Conservation (phyloP, 2,113 vertebrate genomes). For the Daphoenositta chrysoptera region DNA sequence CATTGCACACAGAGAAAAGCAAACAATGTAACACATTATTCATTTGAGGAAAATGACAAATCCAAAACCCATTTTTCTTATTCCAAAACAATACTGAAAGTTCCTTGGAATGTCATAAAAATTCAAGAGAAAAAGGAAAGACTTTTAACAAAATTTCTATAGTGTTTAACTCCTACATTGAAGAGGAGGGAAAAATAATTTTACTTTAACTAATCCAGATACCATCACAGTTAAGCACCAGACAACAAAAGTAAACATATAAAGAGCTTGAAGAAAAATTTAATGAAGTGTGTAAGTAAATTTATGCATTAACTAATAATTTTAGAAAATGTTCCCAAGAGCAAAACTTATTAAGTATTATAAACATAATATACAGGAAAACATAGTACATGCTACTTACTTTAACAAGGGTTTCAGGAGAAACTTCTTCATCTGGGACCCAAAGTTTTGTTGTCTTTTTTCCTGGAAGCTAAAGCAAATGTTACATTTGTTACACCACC, state of each 20-base stretch:
- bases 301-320: background rate
- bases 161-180: background rate
- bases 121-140: background rate
- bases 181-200: background rate
- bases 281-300: background rate
- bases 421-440: constrained; percentile 98
- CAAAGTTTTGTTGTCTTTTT: constrained; percentile 99
- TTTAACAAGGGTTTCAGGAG: constrained; percentile 94
- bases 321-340: background rate
- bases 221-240: background rate
- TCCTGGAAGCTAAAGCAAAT: constrained; percentile 85
- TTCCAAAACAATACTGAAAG: background rate
- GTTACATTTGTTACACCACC: background rate
- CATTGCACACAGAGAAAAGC: background rate
- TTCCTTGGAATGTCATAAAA: background rate
- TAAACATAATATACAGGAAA: background rate
- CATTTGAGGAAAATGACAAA: background rate
- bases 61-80: background rate
- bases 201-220: background rate
- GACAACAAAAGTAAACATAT: background rate
- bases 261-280: background rate
- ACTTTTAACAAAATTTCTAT: background rate
- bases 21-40: background rate
- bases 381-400: constrained; percentile 61
- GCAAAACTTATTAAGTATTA: background rate